Percentiles rank a stretch among this genome's conserved stretches.
Evolutionary conservation across 2,113 vertebrate genomes (phyloP).

Genomic region (Porphyrio hochstetteri): DNA sequence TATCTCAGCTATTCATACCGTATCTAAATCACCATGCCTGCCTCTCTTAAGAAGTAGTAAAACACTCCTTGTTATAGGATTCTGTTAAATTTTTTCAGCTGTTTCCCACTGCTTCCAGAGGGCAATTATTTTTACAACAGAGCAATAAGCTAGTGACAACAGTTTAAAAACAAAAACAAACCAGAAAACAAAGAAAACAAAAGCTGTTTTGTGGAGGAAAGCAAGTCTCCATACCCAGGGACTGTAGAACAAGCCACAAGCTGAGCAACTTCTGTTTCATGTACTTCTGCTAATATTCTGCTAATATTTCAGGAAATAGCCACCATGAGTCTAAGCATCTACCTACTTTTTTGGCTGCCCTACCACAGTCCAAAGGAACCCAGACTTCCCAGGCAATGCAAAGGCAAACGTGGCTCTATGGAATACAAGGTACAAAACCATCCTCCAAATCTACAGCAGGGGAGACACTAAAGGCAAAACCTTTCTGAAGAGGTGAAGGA

Average conservation of each 20-base stretch:
- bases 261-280: neutral
- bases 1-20: neutral
- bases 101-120: neutral
- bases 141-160: neutral
- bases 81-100: neutral
- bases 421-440: neutral
- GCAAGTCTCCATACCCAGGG: neutral
- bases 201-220: neutral
- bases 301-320: neutral
- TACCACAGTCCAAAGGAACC: neutral
- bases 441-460: neutral
- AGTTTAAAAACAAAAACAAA: neutral
- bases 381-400: fast-evolving
- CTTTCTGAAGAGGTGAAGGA: neutral
- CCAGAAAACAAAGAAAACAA: neutral
- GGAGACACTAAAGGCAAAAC: neutral
- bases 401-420: neutral
- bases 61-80: neutral
- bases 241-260: neutral
- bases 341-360: neutral
- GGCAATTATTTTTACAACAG: neutral
- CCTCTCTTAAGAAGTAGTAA: neutral
- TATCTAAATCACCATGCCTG: conserved; percentile 9
- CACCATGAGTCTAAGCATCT: neutral
- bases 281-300: neutral